Base-by-base conservation (phyloP, 1,140 invertebrate species). In the Drosophila suzukii region DNA sequence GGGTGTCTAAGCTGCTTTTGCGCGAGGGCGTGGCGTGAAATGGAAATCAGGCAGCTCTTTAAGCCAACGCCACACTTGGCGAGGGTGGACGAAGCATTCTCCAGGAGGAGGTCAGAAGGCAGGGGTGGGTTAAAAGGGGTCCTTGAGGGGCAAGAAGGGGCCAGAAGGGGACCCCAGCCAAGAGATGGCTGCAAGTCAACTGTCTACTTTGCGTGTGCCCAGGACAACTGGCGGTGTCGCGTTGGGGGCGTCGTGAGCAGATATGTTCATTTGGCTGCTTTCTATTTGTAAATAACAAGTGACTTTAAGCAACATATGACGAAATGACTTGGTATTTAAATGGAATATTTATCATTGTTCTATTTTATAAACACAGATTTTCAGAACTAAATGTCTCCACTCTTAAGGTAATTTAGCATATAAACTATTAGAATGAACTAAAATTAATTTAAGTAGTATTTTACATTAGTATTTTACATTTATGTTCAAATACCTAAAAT, bases 121-220 rank as follows among this genome's bases (percentile, higher is more conserved):
- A 30, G 12, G 11, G 41, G n/a, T 12, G 15, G 8, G 41, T 12
- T 3, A n/a, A 41, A 24, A 41, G 43, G 44, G 43, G 24, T 17
- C 8, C 30, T 32, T 34, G 13, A 43, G 36, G 46, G 58, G 44
- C 38, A 8, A 17, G 43, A 13, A 41, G 49, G 71, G 58, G 44
- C 38, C 11, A 17, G 43, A 13, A 41, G 49, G 71, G 43, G 32
- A 10, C 30, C 55, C 38, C 41, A 20, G 32, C 49, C 47, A 32
- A 46, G 43, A 20, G 54, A 53, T 66, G 72, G 50, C 51, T 58
- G 43, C 66, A 54, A 81, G 79, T 81, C 81, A 80, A 80, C 81
- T 85, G 81, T 85, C 77, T 84, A 80, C 81, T 81, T 85, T 85
- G 74, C 82, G 63, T 85, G 59, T 70, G 68, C 82, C 46, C 53